These are phyloP conservation scores for Macrostomum cliftonense DNA, from an alignment of 2,888 invertebrate genomes.

Conservation along the genomic window DNA sequence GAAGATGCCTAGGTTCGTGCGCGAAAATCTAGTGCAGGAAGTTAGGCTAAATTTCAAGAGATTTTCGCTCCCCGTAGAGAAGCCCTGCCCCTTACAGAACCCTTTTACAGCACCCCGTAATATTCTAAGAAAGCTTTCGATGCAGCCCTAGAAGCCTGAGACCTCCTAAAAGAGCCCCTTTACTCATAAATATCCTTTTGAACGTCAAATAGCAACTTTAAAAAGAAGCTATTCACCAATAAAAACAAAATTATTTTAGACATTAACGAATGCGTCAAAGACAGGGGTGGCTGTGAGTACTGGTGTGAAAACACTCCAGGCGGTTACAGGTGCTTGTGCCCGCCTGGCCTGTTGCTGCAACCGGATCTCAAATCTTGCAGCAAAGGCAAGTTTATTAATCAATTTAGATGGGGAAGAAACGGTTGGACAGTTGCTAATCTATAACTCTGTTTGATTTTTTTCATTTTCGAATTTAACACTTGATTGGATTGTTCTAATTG, in stretches of 20 bases:
- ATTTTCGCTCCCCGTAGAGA: no score
- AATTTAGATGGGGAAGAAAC: background rate
- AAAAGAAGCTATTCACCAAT: background rate
- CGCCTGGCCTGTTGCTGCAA: slow-evolving; percentile 7
- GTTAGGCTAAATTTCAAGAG: no score
- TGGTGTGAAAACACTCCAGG: slow-evolving; percentile 37
- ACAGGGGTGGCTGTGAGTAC: slow-evolving; percentile 34
- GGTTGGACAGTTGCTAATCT: no score
- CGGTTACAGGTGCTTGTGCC: slow-evolving; percentile 25
- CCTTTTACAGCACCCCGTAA: no score
- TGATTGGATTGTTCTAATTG: no score
- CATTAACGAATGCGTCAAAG: slow-evolving; percentile 32
- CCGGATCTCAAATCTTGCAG: slow-evolving; percentile 7
- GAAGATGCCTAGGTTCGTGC: slow-evolving; percentile 18
- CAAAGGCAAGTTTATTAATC: slow-evolving; percentile 6
- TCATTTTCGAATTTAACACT: no score
- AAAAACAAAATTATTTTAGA: slow-evolving; percentile 17
- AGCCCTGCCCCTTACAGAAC: no score
- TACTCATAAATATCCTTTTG: no score
- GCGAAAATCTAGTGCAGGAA: background rate
- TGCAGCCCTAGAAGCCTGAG: background rate
- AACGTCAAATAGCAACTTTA: background rate
- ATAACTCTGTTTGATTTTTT: background rate
- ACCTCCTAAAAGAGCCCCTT: no score
- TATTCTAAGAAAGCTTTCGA: no score